phyloP scores from a whole-genome alignment of 2,888 invertebrate genomes.

The Melanostoma mellinum region DNA sequence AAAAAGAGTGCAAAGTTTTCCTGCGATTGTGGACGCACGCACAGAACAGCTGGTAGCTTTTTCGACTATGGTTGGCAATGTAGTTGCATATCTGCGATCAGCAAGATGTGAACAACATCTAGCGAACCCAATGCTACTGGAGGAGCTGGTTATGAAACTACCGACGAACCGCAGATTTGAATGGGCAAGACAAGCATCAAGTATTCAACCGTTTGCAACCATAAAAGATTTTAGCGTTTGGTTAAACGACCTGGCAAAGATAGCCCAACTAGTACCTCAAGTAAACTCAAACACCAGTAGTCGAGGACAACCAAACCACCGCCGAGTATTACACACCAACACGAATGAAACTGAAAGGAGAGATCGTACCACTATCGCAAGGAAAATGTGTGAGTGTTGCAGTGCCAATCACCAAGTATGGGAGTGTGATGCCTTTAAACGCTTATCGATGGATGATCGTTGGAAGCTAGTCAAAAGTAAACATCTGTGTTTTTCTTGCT shows the following conservation, averaged over 20 bases:
- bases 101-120: conserved; percentile 2
- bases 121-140: conserved; percentile 26
- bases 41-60: conserved; percentile 23
- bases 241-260: conserved; percentile 50
- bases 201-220: conserved; percentile 41
- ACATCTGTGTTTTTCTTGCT: background rate
- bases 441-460: too few species aligned
- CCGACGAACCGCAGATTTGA: conserved; percentile 44
- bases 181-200: conserved; percentile 32
- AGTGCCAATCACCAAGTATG: background rate
- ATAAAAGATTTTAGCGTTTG: conserved; percentile 24
- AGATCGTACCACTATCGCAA: too few species aligned
- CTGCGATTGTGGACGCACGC: conserved; percentile 38
- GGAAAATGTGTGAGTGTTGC: background rate
- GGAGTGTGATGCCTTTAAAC: too few species aligned
- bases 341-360: background rate
- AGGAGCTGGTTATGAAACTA: conserved; percentile 41
- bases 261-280: conserved; percentile 44
- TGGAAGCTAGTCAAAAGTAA: too few species aligned
- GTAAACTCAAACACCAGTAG: background rate
- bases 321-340: too few species aligned
- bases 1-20: conserved; percentile 35
- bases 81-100: conserved; percentile 11
- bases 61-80: conserved; percentile 33
- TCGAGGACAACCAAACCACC: too few species aligned